Conservation (phyloP, 2,797 vertebrate genomes). For the Micromesistius poutassou region DNA sequence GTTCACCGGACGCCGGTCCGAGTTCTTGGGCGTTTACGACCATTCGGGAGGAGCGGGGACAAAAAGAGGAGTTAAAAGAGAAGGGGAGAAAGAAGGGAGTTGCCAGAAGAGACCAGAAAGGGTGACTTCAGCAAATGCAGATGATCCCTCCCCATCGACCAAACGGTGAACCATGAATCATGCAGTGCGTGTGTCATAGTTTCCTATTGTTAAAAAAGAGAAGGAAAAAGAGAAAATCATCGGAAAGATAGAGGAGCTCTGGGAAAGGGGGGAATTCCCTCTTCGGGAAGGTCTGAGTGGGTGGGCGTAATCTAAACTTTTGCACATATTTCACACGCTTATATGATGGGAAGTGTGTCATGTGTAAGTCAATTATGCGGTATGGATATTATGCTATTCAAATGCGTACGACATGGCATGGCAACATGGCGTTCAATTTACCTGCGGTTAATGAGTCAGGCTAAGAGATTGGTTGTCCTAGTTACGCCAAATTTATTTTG, state of each 20-base stretch:
- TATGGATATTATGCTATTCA: too few relatives aligned
- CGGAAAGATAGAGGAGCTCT: background rate
- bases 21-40: background rate
- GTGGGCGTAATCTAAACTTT: slow-evolving; percentile 1
- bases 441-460: too few relatives aligned
- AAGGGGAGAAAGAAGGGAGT: background rate
- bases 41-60: background rate
- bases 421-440: too few relatives aligned
- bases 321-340: background rate
- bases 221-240: background rate
- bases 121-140: background rate
- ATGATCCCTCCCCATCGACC: background rate
- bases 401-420: too few relatives aligned
- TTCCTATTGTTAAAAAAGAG: background rate
- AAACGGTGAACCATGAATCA: background rate
- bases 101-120: background rate
- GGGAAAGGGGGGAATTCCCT: background rate
- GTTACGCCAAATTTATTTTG: too few relatives aligned
- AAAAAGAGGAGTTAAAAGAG: background rate
- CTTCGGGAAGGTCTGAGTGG: background rate
- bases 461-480: too few relatives aligned
- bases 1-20: background rate
- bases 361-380: background rate
- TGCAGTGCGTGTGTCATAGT: background rate
- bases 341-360: background rate